Conservation (phyloP, 2,797 vertebrate species). For the Siniperca obscura region DNA sequence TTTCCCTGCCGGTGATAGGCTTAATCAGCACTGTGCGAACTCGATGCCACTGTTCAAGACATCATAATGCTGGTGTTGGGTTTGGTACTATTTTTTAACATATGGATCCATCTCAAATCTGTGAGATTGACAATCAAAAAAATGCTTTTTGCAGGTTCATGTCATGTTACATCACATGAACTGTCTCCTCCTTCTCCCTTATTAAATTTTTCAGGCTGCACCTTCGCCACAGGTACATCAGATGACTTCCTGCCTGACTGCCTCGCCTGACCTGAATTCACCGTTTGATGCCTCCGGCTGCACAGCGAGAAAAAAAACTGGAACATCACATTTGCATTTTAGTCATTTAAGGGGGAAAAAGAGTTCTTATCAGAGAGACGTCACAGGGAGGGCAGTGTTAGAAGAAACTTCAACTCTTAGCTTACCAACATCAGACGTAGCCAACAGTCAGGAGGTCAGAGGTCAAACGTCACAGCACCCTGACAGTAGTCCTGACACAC, state of each 20-base stretch:
- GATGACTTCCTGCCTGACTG: constrained; percentile 4
- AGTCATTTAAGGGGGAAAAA: background rate
- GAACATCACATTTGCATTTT: constrained; percentile 40
- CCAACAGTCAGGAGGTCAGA: background rate
- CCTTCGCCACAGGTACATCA: background rate
- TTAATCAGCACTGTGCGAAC: too few species aligned
- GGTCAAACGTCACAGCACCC: background rate
- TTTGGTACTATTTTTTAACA: too few species aligned
- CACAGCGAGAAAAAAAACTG: background rate
- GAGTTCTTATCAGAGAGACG: background rate
- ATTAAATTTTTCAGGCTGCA: too few species aligned
- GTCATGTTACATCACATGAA: background rate
- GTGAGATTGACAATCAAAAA: background rate
- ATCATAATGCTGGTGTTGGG: too few species aligned
- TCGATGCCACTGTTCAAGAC: too few species aligned
- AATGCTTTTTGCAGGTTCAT: too few species aligned
- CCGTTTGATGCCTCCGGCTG: constrained; percentile 18
- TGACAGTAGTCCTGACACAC: background rate
- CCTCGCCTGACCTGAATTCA: constrained; percentile 38
- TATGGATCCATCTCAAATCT: background rate
- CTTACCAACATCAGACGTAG: background rate
- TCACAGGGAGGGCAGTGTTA: background rate
- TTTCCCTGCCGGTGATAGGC: too few species aligned
- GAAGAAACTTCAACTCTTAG: background rate
- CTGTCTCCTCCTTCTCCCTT: too few species aligned